phyloP scores from a whole-genome alignment of 2,888 invertebrate genomes.

The Drosophila rellima region DNA sequence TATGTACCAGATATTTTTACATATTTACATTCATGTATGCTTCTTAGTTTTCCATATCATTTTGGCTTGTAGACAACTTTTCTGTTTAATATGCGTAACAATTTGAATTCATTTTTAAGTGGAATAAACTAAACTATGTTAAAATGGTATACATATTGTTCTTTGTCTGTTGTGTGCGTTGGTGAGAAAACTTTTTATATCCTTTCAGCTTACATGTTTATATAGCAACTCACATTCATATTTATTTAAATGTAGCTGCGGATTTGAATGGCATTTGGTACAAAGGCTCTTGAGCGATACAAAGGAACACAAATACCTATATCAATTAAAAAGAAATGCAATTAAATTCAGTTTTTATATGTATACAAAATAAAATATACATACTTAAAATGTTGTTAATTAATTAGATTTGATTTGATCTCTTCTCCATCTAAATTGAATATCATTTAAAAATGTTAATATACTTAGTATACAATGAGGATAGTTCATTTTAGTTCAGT shows the following conservation, averaged over 20 bases:
- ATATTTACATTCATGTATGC: conserved; percentile 44
- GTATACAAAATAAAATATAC: no score
- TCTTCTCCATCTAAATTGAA: no score
- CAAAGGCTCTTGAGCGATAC: not conserved
- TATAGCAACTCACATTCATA: not conserved
- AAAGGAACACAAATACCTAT: no score
- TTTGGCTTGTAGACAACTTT: conserved; percentile 62
- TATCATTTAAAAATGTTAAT: no score
- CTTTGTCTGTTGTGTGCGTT: not conserved
- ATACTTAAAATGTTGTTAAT: no score
- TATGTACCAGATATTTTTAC: conserved; percentile 48
- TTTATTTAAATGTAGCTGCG: not conserved
- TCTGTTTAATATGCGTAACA: conserved; percentile 34
- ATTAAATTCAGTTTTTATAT: no score
- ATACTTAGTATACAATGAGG: no score
- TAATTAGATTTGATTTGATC: no score
- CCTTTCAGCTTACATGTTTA: not conserved
- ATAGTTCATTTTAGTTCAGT: no score
- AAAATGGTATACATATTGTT: conserved; percentile 31
- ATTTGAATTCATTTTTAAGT: conserved; percentile 39
- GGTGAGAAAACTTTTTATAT: not conserved
- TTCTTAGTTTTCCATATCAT: conserved; percentile 50
- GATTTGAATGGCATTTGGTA: not conserved
- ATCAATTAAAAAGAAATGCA: no score
- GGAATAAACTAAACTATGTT: conserved; percentile 28